Evolutionary conservation across 2,888 invertebrate species (phyloP).

Genomic region (Acanthosepion lycidas): DNA sequence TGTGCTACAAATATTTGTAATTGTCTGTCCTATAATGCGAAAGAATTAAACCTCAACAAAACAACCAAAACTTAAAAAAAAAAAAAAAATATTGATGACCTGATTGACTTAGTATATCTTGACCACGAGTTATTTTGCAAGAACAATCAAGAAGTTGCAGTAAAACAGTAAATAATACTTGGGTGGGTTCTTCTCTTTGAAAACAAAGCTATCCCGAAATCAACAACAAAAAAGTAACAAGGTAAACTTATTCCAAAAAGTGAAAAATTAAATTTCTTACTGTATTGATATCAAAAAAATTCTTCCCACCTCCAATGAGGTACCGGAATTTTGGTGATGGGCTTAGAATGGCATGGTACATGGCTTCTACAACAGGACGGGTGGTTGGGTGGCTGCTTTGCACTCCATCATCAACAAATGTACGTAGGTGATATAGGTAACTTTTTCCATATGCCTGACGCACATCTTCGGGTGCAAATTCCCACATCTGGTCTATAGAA

Average conservation of each 20-base stretch:
- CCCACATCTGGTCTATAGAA: slow-evolving; percentile 57
- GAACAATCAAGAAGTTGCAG: no score
- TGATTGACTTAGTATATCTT: no score
- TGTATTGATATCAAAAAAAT: background rate
- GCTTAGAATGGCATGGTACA: slow-evolving; percentile 60
- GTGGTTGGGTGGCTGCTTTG: slow-evolving; percentile 52
- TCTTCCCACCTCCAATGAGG: background rate
- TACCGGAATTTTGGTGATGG: slow-evolving; percentile 51
- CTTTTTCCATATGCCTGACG: slow-evolving; percentile 59
- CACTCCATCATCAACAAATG: slow-evolving; percentile 49
- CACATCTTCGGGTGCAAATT: slow-evolving; percentile 57
- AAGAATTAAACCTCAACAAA: no score
- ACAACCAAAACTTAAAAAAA: no score
- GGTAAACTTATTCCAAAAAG: background rate
- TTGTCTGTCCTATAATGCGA: no score
- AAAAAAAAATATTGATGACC: no score
- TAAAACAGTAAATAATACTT: no score
- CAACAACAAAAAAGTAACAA: no score
- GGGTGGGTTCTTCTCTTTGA: background rate
- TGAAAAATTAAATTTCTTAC: background rate
- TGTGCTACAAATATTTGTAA: no score
- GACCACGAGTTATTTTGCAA: no score
- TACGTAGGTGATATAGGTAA: slow-evolving; percentile 53
- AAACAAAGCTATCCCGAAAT: background rate
- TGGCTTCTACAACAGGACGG: slow-evolving; percentile 61